Percentiles rank a stretch among this genome's conserved stretches.
Evolutionary conservation across 2,113 vertebrate species (phyloP).

Genomic region (Limanda limanda): DNA sequence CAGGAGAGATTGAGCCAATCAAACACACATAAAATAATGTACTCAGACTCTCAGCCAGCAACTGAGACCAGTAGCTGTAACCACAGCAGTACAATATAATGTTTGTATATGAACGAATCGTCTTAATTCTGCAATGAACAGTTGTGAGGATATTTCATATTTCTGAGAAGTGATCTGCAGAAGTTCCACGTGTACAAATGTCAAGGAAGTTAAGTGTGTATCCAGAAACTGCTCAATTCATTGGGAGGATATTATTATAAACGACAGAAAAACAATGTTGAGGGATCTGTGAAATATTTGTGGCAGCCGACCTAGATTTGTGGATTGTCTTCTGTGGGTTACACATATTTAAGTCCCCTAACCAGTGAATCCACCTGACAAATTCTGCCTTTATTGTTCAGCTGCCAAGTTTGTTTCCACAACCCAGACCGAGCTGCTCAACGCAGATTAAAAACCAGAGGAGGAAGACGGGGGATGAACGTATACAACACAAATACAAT

Average conservation of each 20-base stretch:
- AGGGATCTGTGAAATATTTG: background rate
- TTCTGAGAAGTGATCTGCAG: background rate
- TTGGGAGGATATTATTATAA: background rate
- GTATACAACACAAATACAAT: constrained; percentile 51
- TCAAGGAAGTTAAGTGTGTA: background rate
- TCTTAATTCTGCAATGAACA: no score
- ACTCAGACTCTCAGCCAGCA: background rate
- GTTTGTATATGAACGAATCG: background rate
- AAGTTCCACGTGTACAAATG: background rate
- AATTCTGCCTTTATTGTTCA: background rate
- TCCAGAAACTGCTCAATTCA: background rate
- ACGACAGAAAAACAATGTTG: background rate
- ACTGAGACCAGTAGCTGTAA: background rate
- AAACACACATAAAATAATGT: background rate
- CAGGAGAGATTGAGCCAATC: background rate
- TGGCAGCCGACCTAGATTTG: background rate
- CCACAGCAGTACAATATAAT: no score
- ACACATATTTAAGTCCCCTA: background rate
- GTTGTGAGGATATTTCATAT: no score
- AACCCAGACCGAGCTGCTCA: constrained; percentile 6
- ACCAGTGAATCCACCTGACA: background rate
- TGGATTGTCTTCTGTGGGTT: background rate
- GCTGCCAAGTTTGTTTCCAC: constrained; percentile 34
- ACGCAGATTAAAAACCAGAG: constrained; percentile 32
- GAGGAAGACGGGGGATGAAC: constrained; percentile 26